Conservation (phyloP, 2,888 invertebrate species). For the Papilio protenor region DNA sequence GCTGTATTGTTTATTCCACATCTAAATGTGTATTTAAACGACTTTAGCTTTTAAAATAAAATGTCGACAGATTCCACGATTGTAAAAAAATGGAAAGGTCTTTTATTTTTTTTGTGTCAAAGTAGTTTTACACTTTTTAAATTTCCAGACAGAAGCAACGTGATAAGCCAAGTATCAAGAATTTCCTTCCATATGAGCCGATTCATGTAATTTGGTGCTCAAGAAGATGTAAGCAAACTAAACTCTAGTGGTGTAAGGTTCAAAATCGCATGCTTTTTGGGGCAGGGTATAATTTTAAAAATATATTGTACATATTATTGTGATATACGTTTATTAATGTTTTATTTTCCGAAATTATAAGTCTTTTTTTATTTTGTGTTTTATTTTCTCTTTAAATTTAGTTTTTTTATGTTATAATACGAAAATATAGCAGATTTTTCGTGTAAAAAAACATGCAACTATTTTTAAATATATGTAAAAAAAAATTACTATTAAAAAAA, state of each 20-base stretch:
- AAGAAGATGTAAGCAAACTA: slow-evolving; percentile 63
- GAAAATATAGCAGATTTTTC: no score
- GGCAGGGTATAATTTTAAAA: not conserved
- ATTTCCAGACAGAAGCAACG: slow-evolving; percentile 70
- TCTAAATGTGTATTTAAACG: no score
- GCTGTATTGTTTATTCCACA: no score
- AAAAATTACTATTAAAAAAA: no score
- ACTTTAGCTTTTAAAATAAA: no score
- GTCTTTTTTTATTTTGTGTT: not conserved
- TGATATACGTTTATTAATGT: not conserved
- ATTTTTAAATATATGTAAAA: not conserved
- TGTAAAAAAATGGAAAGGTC: no score
- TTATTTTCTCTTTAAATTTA: not conserved
- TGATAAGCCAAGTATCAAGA: slow-evolving; percentile 59
- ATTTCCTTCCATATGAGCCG: slow-evolving; percentile 61
- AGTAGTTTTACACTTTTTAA: slow-evolving; percentile 61
- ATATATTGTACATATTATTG: not conserved
- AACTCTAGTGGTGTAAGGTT: slow-evolving; percentile 55
- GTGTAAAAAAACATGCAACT: no score
- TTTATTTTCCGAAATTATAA: not conserved
- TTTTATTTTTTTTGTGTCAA: not conserved
- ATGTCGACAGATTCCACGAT: no score
- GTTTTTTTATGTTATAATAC: not conserved
- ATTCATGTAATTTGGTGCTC: slow-evolving; percentile 73
- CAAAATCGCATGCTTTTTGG: not conserved